Base-by-base conservation (phyloP, 2,888 invertebrate genomes). In the Hipparchia sbordonii region DNA sequence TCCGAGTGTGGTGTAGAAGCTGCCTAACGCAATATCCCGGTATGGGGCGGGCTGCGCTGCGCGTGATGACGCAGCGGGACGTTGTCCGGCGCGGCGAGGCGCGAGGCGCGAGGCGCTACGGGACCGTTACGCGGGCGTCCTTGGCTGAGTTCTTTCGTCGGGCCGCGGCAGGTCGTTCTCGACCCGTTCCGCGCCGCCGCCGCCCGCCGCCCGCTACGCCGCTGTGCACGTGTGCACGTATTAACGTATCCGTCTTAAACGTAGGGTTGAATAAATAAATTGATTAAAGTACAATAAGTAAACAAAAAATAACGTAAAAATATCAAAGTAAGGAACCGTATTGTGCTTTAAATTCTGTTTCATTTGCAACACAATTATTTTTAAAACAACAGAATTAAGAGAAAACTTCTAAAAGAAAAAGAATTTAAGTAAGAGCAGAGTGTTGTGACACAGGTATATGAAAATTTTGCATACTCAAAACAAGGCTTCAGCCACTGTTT, bases 131-230 rank as follows among this genome's bases (percentile, higher is more conserved):
- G 86, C 82, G 85, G 86, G 91, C 93, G 93, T 93, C 93, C 93
- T 93, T 93, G 93, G 93, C 93, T 93, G 93, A 93, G 92, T 93
- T 93, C 91, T 93, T 90, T 91, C 91, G 52, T 90, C 87, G 89
- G 79, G 77, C 84, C 88, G 87, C 86, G 86, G 89, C 88, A 90
- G 89, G 90, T 92, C 92, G 91, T 80, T 85, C 83, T 86, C 87
- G 88, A 92, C 92, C 85, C 91, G 92, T 92, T 92, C 91, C 89
- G 85, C 88, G 87, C 88, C 80, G 87, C 82, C 81, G 84, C 82
- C 82, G 83, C 82, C 80, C 66, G 67, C 90, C 87, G 83, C 87
- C 87, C 86, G 69, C 69, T 52, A n/a, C 80, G 86, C 82, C 80
- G 82, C 84, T 83, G 86, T 82, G 86, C 90, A 90, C 89, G 90